Conservation (phyloP, 2,797 vertebrate species). For the Cottoperca gobio region DNA sequence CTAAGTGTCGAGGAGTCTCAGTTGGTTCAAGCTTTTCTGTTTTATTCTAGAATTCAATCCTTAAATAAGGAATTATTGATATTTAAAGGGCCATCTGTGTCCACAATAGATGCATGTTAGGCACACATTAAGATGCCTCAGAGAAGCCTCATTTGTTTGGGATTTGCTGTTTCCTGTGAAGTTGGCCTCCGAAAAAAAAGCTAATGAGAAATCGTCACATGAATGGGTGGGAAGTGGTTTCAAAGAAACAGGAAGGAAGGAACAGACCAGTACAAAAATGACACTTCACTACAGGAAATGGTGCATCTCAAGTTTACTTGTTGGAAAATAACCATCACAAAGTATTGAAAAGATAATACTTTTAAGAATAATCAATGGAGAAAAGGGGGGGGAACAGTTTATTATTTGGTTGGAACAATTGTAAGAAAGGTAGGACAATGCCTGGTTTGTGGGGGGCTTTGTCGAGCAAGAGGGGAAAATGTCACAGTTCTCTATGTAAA, state of each 20-base stretch:
- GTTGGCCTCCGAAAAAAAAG: not conserved
- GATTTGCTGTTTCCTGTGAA: not conserved
- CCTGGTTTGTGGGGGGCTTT: not conserved
- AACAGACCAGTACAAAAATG: not conserved
- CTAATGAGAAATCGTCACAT: not conserved
- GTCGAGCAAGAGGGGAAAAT: not conserved
- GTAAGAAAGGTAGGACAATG: not conserved
- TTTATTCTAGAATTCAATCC: not conserved
- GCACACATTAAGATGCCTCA: not conserved
- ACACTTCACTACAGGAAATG: not conserved
- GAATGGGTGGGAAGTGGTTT: not conserved
- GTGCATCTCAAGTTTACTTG: not conserved
- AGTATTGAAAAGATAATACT: not conserved
- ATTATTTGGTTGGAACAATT: too few relatives aligned
- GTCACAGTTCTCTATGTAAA: not conserved
- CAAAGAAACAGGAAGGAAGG: not conserved
- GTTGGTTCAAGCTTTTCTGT: not conserved
- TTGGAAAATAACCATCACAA: not conserved
- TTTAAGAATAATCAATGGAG: too few relatives aligned
- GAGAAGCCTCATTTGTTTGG: not conserved
- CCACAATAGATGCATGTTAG: not conserved
- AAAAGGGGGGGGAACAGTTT: too few relatives aligned
- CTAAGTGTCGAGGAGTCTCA: not conserved
- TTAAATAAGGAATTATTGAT: constrained; percentile 11
- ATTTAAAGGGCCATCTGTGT: not conserved